Base-by-base conservation (phyloP, 2,797 vertebrate species). In the Aulostomus chinensis region DNA sequence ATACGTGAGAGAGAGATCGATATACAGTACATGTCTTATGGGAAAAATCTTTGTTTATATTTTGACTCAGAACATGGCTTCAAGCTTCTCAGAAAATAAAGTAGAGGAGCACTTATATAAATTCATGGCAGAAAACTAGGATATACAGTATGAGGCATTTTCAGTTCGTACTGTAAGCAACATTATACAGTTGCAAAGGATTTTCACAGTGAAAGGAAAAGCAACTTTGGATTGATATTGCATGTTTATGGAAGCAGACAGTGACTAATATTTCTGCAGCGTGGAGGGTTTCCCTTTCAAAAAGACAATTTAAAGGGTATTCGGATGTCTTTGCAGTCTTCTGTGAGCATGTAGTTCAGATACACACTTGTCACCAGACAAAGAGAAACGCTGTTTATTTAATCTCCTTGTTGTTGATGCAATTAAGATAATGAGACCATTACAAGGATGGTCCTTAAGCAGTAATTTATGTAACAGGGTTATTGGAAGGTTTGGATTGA, bases 151-250 rank as follows among this genome's bases (percentile, higher is more conserved):
- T 70, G 50, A 62, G 17, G 38, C 20, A 36, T 36, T 67, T 61
- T 42, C 22, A 77, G 54, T 32, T 76, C 62, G 68, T 76, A 72
- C 71, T 68, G 37, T 67, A 69, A 69, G 73, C 78, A 73, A 66
- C 58, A 58, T 64, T 20, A 25, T 43, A 57, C 72, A 40, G 48
- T 64, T 78, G 70, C 66, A 75, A 57, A 50, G 59, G 68, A 58
- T 78, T 75, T 79, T 86, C 85, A 87, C 85, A 87, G 87, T 86
- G 84, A 68, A 83, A 78, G 81, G 81, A 84, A 80, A 86, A 86
- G 77, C 75, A 79, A 85, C 85, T 89, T 87, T 86, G 85, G 87
- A 80, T 70, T 80, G 56, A 68, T 87, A 89, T 86, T 86, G 84
- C 83, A 85, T 82, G 85, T 85, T 81, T 41, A 84, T 87, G 78